Base-by-base conservation (phyloP, 2,888 invertebrate species). In the Ormyrus thymus region DNA sequence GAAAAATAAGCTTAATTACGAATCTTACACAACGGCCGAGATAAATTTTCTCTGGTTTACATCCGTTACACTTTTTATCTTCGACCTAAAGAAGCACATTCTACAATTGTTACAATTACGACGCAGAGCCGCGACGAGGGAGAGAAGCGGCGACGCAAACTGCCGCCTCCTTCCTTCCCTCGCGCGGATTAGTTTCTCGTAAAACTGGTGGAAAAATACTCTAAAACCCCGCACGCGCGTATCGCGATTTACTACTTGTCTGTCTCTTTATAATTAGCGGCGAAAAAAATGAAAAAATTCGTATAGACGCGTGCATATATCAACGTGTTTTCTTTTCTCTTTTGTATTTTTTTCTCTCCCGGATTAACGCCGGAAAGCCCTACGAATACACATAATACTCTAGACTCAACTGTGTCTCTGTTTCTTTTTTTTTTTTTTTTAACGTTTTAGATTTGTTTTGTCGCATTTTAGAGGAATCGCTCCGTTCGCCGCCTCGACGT, bases 241-340 rank as follows among this genome's bases (percentile, higher is more conserved):
- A 43, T 48, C 15, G 11, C 10, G 29, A 71, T 45, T 29, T 29
- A 29, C 29, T 29, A 29, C 4, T 29, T 29, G 3, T 29, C 4
- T 29, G 29, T 29, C 29, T 6, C 11, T 64, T 29, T 56, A 48
- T 45, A 53, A 29, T 64, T 15, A 15, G 11, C 13, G 55, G 56
- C 53, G 61, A 76, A 77, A 29, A 29, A 71, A 77, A 65, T 76
- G 70, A 77, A 77, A 76, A 64, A 70, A 59, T 51, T 66, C 55
- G 51, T 15, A 53, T 13, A 61, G 46, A 76, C 53, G 61, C 46
- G 55, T 58, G 29, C 29, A 29, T 29, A 29, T 48, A 53, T 53
- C 43, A 53, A 53, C 11, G 29, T 48, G 6, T 46, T 15, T 45
- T 7, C 43, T n/a, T 51, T 53, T 53, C 29, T 53, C 43, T 51